These are phyloP conservation scores for Dendrocincla tyrannina DNA, from an alignment of 2,797 vertebrate species.

Conservation along the genomic window DNA sequence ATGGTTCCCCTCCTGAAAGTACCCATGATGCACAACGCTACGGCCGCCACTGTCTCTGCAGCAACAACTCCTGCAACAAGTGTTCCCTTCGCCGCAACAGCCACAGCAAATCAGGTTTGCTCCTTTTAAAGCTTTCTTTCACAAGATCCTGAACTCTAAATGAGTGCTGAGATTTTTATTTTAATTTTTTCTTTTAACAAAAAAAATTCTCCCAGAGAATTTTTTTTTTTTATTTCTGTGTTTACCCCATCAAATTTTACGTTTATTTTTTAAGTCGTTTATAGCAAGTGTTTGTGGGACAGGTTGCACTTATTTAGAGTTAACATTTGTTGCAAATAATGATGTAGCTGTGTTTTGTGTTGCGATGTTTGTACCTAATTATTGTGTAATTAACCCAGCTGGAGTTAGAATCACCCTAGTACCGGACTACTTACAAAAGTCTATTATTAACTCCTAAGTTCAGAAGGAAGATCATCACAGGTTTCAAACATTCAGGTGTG, in stretches of 20 bases:
- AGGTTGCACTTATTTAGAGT: constrained; percentile 91
- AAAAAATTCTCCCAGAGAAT: constrained; percentile 82
- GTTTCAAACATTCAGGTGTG: neutral
- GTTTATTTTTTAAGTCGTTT: constrained; percentile 79
- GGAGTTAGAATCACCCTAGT: constrained; percentile 65
- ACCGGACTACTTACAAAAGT: constrained; percentile 44
- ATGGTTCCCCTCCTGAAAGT: constrained; percentile 99
- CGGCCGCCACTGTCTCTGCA: constrained; percentile 99
- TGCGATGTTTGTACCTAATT: constrained; percentile 86
- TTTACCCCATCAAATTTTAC: constrained; percentile 82
- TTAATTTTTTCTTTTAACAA: constrained; percentile 69
- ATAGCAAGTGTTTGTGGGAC: constrained; percentile 81
- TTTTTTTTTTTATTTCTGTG: constrained; percentile 82
- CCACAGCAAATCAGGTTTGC: constrained; percentile 99
- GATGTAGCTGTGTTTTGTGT: constrained; percentile 91
- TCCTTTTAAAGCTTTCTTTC: constrained; percentile 99
- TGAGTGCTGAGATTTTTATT: constrained; percentile 86
- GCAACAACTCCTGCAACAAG: constrained; percentile 99
- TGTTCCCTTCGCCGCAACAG: constrained; percentile 99
- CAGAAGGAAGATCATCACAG: neutral
- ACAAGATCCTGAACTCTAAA: constrained; percentile 93
- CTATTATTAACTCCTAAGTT: constrained; percentile 34
- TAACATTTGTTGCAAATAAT: constrained; percentile 90
- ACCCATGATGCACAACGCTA: constrained; percentile 99
- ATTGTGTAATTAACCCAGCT: constrained; percentile 80